Evolutionary conservation across 35 echinoderm and acorn worm genomes (phyloP).

Genomic region (Ophiothrix spiculata): DNA sequence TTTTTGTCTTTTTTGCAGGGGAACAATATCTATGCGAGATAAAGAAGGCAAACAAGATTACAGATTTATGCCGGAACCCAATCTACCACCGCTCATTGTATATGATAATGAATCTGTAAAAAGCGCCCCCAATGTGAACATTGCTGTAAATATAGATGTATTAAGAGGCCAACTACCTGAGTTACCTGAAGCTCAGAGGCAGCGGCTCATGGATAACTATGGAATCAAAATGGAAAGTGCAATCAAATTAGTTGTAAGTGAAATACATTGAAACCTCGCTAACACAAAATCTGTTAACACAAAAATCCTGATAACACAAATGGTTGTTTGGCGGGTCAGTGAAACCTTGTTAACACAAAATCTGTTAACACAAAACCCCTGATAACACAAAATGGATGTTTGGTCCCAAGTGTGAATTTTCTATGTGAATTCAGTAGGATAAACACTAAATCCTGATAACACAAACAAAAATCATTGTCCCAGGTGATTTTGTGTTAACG

Average conservation of each 20-base stretch:
- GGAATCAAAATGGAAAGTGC: slow-evolving; percentile 61
- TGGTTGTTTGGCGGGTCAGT: no score
- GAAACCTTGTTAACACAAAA: no score
- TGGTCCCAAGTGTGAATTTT: no score
- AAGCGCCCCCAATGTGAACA: slow-evolving; percentile 19
- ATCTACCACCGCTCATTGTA: slow-evolving; percentile 80
- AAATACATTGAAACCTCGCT: no score
- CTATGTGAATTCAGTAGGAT: no score
- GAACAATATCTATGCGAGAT: slow-evolving; percentile 85
- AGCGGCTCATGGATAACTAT: slow-evolving; percentile 58
- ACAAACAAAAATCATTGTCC: no score
- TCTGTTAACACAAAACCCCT: no score
- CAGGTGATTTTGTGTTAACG: no score
- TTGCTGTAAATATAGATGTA: slow-evolving; percentile 68
- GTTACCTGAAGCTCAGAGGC: slow-evolving; percentile 67
- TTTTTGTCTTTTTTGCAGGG: slow-evolving; percentile 46
- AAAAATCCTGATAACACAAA: no score
- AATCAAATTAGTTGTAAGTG: slow-evolving; percentile 65
- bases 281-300: no score
- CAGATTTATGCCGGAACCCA: slow-evolving; percentile 95
- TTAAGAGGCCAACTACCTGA: slow-evolving; percentile 67
- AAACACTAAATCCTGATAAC: no score
- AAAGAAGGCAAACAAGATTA: slow-evolving; percentile 87
- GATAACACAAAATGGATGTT: no score
- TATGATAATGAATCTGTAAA: slow-evolving; percentile 72